Conservation (phyloP, 2,113 vertebrate genomes). For the Nicator chloris region DNA sequence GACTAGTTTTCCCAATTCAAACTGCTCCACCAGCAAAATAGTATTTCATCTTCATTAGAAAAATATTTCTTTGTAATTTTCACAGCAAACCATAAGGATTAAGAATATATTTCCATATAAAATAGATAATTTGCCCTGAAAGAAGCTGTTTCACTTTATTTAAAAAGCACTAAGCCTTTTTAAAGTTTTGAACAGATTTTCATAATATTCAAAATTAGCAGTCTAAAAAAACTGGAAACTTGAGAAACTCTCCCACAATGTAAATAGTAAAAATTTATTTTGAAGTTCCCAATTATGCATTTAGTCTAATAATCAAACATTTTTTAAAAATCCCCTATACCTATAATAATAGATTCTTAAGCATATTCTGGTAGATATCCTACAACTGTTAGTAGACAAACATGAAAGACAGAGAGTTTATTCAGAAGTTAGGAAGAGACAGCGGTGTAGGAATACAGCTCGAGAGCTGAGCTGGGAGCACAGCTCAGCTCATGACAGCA, state of each 20-base stretch:
- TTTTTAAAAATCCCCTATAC: background rate
- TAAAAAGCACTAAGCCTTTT: background rate
- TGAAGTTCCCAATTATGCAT: background rate
- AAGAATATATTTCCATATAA: background rate
- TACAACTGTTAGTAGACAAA: background rate
- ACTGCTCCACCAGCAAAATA: background rate
- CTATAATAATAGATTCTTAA: background rate
- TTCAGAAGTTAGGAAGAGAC: background rate
- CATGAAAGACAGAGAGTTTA: accelerated
- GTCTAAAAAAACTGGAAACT: background rate
- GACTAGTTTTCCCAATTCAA: background rate
- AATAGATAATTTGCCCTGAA: background rate
- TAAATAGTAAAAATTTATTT: background rate
- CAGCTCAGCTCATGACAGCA: no score
- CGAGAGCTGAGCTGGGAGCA: no score
- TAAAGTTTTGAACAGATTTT: background rate
- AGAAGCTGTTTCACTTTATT: background rate
- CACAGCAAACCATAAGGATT: background rate
- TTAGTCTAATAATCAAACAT: background rate
- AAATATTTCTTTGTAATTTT: background rate
- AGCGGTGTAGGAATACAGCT: no score
- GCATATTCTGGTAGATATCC: background rate
- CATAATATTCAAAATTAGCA: background rate
- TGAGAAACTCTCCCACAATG: background rate
- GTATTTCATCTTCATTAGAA: background rate